Evolutionary conservation across 2,113 vertebrate genomes (phyloP), one percentile per base, ranked within the genome.

Genomic region (Pitta sordida): DNA sequence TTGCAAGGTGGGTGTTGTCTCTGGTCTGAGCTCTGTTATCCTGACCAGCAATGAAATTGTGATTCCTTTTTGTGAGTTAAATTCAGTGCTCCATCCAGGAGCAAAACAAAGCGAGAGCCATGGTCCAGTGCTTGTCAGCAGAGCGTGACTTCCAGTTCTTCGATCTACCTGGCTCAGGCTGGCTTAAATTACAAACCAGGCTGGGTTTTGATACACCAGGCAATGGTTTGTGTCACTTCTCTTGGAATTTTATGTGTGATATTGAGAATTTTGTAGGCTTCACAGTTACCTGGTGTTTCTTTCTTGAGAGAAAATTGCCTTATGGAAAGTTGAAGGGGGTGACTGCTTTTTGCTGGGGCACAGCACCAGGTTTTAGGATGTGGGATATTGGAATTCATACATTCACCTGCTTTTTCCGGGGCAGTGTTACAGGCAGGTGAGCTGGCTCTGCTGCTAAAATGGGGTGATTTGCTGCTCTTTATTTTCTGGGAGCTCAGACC

Each of bases 51-150:
- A 7, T 36, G 68, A 65, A 91, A 94, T 67, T 53, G 13, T 3
- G 43, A 51, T 86, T 76, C n/a, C 17, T 70, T 85, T 83, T 24
- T 48, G 39, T n/a, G 34, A 80, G 77, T 16, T 82, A 63, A 82
- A 84, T 73, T 55, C 88, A 43, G 74, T 0, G 2, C 49, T 56
- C 11, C 71, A 44, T 60, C 75, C 82, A 58, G 49, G 55, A 60
- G 70, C 8, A 77, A 92, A 92, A 79, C 82, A 94, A 85, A 84
- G 78, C 24, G 3, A 86, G 77, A 91, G 90, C 58, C 64, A 44
- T 1, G 5, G 63, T 88, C 44, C 71, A n/a, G 73, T 2, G 24
- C 88, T 63, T 52, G 60, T 29, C 88, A 86, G 79, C 83, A 70
- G 93, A 93, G 93, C 7, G 0, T 85, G 90, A 58, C 91, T 84